phyloP scores from a whole-genome alignment of 2,113 vertebrate genomes.

The Andinoacara biseriatus region DNA sequence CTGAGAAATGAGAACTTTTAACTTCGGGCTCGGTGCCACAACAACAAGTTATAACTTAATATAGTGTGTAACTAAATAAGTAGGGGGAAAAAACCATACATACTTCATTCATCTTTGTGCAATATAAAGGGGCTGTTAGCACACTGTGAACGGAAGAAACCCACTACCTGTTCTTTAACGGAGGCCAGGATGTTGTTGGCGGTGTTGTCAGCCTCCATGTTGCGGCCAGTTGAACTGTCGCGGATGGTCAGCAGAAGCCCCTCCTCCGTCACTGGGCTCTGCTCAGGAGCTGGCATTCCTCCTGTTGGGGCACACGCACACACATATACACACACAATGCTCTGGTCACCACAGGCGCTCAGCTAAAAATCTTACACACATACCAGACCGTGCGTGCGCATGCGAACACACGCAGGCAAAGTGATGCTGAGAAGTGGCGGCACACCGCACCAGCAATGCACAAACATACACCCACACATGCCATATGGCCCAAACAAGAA shows the following conservation, averaged over 20 bases:
- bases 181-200: slow-evolving; percentile 97
- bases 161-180: slow-evolving; percentile 96
- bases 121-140: not conserved
- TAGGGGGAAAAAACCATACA: not conserved
- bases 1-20: not conserved
- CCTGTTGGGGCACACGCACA: slow-evolving; percentile 60
- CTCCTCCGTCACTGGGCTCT: slow-evolving; percentile 89
- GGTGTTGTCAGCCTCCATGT: slow-evolving; percentile 90
- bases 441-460: slow-evolving; percentile 30
- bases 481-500: slow-evolving; percentile 69
- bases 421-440: slow-evolving; percentile 47
- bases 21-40: not conserved
- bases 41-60: not conserved
- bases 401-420: slow-evolving; percentile 31
- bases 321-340: slow-evolving; percentile 34
- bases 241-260: slow-evolving; percentile 84
- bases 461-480: slow-evolving; percentile 66
- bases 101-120: not conserved
- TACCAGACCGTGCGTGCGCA: not conserved
- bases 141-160: not conserved
- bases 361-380: slow-evolving; percentile 11
- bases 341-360: slow-evolving; percentile 41
- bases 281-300: slow-evolving; percentile 95
- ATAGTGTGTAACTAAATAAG: not conserved
- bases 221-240: slow-evolving; percentile 80